phyloP scores from a whole-genome alignment of 2,113 vertebrate genomes.

The Gobius niger region DNA sequence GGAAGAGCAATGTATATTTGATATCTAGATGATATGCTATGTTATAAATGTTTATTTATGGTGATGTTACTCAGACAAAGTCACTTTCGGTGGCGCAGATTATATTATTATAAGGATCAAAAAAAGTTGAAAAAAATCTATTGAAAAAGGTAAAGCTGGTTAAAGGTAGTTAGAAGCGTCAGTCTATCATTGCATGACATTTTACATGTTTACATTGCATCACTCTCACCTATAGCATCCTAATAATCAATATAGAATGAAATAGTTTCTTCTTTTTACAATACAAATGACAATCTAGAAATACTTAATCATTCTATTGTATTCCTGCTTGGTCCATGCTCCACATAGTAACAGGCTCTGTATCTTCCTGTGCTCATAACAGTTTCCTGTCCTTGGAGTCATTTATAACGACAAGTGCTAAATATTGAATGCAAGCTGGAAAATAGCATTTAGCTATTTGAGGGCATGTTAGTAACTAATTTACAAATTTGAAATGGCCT shows the following conservation, averaged over 20 bases:
- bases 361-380: too few relatives aligned
- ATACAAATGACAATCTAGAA: neutral
- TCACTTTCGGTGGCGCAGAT: conserved; percentile 33
- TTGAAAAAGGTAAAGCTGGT: neutral
- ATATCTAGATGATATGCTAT: conserved; percentile 58
- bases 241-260: conserved; percentile 8
- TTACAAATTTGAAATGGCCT: too few relatives aligned
- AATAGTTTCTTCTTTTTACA: neutral
- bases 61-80: conserved; percentile 33
- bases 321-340: too few relatives aligned
- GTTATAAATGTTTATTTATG: conserved; percentile 65
- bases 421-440: too few relatives aligned
- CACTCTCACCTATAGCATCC: conserved; percentile 27
- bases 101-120: neutral
- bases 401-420: too few relatives aligned
- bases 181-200: conserved; percentile 51
- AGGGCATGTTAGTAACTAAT: too few relatives aligned
- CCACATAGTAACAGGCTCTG: too few relatives aligned
- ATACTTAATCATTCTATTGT: neutral
- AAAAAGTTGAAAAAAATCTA: neutral
- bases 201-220: conserved; percentile 13
- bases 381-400: too few relatives aligned
- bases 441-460: too few relatives aligned
- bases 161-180: neutral
- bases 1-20: conserved; percentile 73